A percentile compares a stretch with the other conserved stretches of the same genome.
These are phyloP conservation scores for Calypte anna DNA, from an alignment of 2,113 vertebrate species.

Conservation along the genomic window DNA sequence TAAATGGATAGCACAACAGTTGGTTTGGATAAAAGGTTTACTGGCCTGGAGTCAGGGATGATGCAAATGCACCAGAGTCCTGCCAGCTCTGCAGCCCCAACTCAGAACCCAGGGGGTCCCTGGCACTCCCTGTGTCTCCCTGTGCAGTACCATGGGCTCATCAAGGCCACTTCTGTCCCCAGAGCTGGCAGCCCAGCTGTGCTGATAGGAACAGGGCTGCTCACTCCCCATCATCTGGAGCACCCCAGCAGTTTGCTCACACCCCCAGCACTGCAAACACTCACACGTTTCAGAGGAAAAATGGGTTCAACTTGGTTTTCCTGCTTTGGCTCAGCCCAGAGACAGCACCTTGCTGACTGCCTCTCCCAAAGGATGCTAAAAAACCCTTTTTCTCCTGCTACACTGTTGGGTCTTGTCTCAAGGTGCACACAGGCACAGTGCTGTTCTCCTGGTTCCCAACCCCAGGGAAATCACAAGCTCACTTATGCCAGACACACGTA, in stretches of 20 bases:
- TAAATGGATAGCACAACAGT: background rate
- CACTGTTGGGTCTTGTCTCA: background rate
- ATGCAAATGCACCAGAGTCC: background rate
- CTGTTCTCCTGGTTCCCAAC: background rate
- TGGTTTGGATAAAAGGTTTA: background rate
- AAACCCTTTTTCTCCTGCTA: background rate
- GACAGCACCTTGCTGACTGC: background rate
- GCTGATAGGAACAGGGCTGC: background rate
- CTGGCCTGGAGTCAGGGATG: background rate
- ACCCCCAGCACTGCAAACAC: background rate
- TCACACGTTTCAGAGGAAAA: background rate
- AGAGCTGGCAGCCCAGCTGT: background rate
- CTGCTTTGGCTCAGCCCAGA: background rate
- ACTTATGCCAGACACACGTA: background rate
- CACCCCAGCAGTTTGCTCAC: background rate
- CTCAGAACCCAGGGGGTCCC: background rate
- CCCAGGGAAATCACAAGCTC: background rate
- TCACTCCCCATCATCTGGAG: background rate
- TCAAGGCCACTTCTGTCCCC: background rate
- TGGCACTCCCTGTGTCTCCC: background rate
- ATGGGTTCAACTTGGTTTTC: background rate
- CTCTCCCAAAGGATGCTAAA: background rate
- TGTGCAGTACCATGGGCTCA: background rate
- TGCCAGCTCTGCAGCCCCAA: background rate
- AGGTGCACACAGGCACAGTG: rapidly evolving